Conservation (phyloP, 2,113 vertebrate genomes). For the Podilymbus podiceps region DNA sequence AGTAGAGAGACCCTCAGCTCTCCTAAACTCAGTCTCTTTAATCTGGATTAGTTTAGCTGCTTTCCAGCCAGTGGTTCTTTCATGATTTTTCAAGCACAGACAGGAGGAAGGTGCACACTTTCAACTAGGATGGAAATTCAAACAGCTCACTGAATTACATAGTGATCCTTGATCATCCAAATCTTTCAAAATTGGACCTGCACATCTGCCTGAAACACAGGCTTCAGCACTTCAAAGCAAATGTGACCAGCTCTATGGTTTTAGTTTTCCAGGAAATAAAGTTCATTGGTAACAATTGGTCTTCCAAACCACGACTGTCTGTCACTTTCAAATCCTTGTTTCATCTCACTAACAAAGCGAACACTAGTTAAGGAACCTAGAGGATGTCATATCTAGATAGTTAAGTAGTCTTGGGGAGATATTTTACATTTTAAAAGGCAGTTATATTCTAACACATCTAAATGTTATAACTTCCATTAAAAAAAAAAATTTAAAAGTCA, state of each 20-base stretch:
- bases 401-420: not conserved
- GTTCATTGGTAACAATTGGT: not conserved
- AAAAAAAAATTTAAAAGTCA: constrained; percentile 13
- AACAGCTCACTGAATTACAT: not conserved
- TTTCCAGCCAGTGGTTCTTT: not conserved
- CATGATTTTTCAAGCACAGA: not conserved
- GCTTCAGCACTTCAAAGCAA: not conserved
- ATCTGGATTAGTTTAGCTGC: not conserved
- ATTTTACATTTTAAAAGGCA: constrained; percentile 23
- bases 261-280: not conserved
- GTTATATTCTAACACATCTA: not conserved
- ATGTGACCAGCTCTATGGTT: not conserved
- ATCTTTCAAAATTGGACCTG: not conserved
- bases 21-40: not conserved
- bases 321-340: not conserved
- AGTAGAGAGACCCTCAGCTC: not conserved
- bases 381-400: not conserved
- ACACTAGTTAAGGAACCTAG: not conserved
- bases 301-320: not conserved
- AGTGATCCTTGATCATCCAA: not conserved
- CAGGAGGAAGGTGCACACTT: not conserved
- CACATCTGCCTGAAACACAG: not conserved
- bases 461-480: constrained; percentile 25
- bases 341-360: not conserved
- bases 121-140: not conserved